Evolutionary conservation across 1,140 invertebrate species (phyloP).

Genomic region (Metaphire vulgaris): DNA sequence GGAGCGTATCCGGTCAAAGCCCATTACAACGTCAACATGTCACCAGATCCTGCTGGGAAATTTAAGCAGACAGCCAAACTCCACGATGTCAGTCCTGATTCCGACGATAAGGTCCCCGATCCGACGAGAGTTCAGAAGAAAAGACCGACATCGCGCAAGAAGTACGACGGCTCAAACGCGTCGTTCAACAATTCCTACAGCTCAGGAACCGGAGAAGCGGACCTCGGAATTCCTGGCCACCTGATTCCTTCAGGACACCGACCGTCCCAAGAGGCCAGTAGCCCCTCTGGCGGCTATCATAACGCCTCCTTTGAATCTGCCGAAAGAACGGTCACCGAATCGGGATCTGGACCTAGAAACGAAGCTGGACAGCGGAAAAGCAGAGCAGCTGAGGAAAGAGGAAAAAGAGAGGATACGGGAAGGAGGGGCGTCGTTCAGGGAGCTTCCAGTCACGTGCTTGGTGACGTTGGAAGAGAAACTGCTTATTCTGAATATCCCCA

Average conservation of each 20-base stretch:
- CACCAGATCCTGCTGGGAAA: neutral
- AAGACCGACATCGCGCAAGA: neutral
- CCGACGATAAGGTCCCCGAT: slow-evolving; percentile 4
- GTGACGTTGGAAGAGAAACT: neutral
- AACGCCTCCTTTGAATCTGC: neutral
- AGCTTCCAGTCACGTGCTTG: no score
- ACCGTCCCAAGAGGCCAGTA: no score
- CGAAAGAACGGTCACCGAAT: neutral
- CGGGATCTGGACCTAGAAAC: neutral
- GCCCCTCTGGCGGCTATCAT: neutral
- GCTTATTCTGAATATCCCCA: neutral
- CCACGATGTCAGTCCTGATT: neutral
- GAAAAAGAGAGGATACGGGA: no score
- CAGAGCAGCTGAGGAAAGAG: no score
- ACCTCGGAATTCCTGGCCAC: slow-evolving; percentile 16
- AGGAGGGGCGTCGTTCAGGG: no score
- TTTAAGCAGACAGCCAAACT: neutral
- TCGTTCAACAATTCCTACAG: slow-evolving; percentile 13
- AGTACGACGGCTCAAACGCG: neutral
- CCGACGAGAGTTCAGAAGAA: slow-evolving; percentile 19
- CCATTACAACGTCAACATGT: neutral
- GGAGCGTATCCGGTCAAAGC: neutral
- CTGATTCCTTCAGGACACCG: neutral
- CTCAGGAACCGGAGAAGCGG: slow-evolving; percentile 13
- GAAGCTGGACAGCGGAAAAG: no score